phyloP scores from a whole-genome alignment of 1,140 invertebrate species.

The Chrysomallon squamiferum region DNA sequence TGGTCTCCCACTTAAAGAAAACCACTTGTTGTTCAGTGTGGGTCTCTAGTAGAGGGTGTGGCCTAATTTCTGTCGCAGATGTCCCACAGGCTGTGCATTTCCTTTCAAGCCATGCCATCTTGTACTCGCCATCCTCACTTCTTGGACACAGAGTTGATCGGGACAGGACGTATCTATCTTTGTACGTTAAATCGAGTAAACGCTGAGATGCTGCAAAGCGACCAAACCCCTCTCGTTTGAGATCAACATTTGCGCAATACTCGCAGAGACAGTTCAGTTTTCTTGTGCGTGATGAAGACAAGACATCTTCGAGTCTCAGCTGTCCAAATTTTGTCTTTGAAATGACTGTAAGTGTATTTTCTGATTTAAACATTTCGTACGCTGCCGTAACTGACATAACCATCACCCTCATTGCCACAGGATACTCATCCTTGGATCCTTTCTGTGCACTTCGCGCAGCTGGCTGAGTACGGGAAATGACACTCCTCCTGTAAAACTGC shows the following conservation, averaged over 20 bases:
- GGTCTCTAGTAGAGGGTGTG: background rate
- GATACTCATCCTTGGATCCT: background rate
- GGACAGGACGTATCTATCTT: background rate
- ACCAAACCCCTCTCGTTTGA: conserved; percentile 5
- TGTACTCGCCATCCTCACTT: background rate
- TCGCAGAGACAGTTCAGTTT: conserved; percentile 9
- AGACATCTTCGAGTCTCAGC: conserved; percentile 1
- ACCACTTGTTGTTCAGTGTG: background rate
- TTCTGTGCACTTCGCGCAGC: background rate
- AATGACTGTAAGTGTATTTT: background rate
- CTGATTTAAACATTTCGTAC: background rate
- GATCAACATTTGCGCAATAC: conserved; percentile 13
- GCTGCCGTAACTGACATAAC: background rate
- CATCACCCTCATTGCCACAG: background rate
- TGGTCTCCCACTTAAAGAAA: background rate
- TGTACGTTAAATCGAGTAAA: background rate
- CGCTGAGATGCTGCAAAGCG: too few species aligned
- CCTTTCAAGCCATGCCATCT: conserved; percentile 8
- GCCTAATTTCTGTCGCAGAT: background rate
- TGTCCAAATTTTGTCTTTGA: background rate
- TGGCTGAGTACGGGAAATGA: background rate
- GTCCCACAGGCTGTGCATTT: conserved; percentile 8
- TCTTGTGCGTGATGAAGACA: conserved; percentile 4
- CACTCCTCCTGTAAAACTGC: background rate
- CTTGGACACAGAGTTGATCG: background rate